Evolutionary conservation across 1,140 invertebrate species (phyloP), one percentile per base, ranked within the genome.

Genomic region (Drosophila quadrilineata): DNA sequence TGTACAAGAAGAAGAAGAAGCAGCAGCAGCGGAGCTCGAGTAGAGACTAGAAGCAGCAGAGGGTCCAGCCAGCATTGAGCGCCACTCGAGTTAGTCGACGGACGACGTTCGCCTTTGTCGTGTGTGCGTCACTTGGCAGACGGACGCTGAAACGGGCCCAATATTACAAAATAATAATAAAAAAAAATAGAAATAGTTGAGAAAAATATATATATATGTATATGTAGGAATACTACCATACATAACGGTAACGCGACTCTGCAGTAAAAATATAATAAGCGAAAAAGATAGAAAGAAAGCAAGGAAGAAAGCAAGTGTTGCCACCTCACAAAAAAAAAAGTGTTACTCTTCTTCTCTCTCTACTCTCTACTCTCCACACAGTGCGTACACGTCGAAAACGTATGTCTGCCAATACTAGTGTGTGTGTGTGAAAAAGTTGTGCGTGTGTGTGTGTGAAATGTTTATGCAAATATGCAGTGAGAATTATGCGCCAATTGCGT

Each of bases 391-490:
- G 33, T 43, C 49, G 63, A 58, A 49, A 65, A 26, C 36, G 69
- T 71, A 59, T 49, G 54, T 40, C 22, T 17, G 38, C 3, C 22
- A 6, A 2, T 16, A 14, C 21, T 57, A n/a, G 53, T 24, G 52
- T 52, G 49, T 58, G 33, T 26, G 46, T 16, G 31, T 40, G 38
- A n/a, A n/a, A n/a, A n/a, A n/a, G n/a, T n/a, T 41, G 68, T 68
- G 56, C 22, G 53, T 28, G 35, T 24, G 9, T 57, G 28, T 48
- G 21, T 65, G 50, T 45, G 31, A 82, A 82, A 75, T 80, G 70
- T 71, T 80, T 71, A 71, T 72, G 67, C 68, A 82, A 75, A 79
- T n/a, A n/a, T 80, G 53, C 48, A 66, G 62, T 60, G 41, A 75
- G 38, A 73, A 74, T 64, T 73, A 45, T 77, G 70, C 64, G 71